Conservation (phyloP, 2,888 invertebrate species). For the Drosophila gaucha region DNA sequence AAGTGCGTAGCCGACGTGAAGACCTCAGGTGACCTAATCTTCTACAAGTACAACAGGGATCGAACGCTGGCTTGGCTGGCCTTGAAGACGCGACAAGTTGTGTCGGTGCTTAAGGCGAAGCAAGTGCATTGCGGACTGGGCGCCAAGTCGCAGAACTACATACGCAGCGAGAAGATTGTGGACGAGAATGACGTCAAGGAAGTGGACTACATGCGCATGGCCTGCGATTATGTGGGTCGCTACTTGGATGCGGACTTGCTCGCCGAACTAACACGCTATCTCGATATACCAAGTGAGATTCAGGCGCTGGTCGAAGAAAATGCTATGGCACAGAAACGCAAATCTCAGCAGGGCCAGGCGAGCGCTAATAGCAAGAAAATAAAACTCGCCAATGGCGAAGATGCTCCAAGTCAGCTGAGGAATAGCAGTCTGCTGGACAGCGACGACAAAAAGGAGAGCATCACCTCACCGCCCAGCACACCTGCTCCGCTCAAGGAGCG, state of each 20-base stretch:
- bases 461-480: constrained; percentile 27
- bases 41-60: constrained; percentile 93
- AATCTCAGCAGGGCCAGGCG: constrained; percentile 84
- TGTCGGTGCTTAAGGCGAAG: constrained; percentile 71
- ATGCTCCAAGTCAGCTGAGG: constrained; percentile 83
- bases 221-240: constrained; percentile 91
- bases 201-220: constrained; percentile 84
- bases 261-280: constrained; percentile 87
- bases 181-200: constrained; percentile 84
- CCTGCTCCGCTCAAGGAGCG: constrained; percentile 82
- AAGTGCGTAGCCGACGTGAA: constrained; percentile 77
- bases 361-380: constrained; percentile 84
- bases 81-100: constrained; percentile 89
- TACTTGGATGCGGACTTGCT: constrained; percentile 90
- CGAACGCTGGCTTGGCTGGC: constrained; percentile 91
- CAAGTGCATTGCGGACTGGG: constrained; percentile 90
- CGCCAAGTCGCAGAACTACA: constrained; percentile 91
- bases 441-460: constrained; percentile 41
- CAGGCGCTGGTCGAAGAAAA: constrained; percentile 84
- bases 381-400: constrained; percentile 74
- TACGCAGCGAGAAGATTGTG: constrained; percentile 86
- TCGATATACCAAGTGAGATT: constrained; percentile 85
- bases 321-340: constrained; percentile 85
- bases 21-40: constrained; percentile 87
- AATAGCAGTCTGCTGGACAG: constrained; percentile 66